Base-by-base conservation (phyloP, 2,888 invertebrate genomes). In the Punctoribates punctum region DNA sequence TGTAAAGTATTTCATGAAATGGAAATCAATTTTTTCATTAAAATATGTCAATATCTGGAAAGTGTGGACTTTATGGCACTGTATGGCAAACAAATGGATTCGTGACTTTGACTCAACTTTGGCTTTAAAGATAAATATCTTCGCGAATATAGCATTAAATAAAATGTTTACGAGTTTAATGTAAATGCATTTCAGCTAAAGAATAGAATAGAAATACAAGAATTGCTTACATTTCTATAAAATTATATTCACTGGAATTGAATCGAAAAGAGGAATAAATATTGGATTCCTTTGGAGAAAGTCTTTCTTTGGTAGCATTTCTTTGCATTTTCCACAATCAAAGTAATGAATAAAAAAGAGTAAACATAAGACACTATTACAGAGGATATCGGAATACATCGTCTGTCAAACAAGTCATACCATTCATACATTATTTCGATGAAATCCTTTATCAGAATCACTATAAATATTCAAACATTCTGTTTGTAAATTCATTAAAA, bases 71-170 rank as follows among this genome's bases (percentile, higher is more conserved):
- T 54, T 9, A n/a, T n/a, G n/a, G n/a, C n/a, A 46, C n/a, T 20
- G 13, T 62, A 25, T 62, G 23, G 25, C 25, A 62, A 25, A 62
- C 60, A 62, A 62, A 62, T 62, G 27, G 25, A 27, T 62, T 62
- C 60, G 60, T 62, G 60, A 54, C 60, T 62, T 62, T 27, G 9
- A 62, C 5, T 25, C 60, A 62, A 62, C 17, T 11, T 9, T 62
- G 6, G 9, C 8, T 54, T 54, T 54, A 20, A 54, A 54, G 17
- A 13, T 20, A 54, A 54, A 54, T 54, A 54, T 54, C 15, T 46
- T n/a, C n/a, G n/a, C 46, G 15, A 54, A 9, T 27, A 62, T 62
- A n/a, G 25, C 8, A 62, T 62, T 25, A 20, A 25, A 25, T 62
- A 62, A 62, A 25, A 20, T 54, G n/a, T 11, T 11, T 54, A 54